A percentile compares a stretch with the other conserved stretches of the same genome.
phyloP scores from a whole-genome alignment of 2,888 invertebrate genomes.

The Morpho deidamia region DNA sequence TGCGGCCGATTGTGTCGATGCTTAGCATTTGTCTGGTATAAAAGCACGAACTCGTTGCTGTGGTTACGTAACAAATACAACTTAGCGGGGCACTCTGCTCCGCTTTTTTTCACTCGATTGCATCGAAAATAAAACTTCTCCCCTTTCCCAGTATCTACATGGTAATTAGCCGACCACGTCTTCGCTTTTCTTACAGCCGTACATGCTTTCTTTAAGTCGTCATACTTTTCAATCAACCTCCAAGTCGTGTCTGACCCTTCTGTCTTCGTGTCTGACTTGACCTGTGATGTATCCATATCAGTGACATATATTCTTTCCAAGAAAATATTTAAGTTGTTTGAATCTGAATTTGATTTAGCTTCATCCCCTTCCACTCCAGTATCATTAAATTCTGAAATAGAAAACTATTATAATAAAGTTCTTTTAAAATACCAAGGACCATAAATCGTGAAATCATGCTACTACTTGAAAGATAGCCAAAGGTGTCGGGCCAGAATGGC shows the following conservation, averaged over 20 bases:
- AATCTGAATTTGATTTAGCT: too few species aligned
- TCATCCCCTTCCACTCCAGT: too few species aligned
- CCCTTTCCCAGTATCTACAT: background rate
- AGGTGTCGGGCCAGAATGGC: too few species aligned
- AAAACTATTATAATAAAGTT: too few species aligned
- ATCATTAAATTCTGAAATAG: too few species aligned
- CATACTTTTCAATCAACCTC: background rate
- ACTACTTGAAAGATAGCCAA: too few species aligned
- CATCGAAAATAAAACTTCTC: background rate
- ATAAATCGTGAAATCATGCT: too few species aligned
- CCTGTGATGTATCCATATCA: background rate
- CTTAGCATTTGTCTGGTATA: background rate
- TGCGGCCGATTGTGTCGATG: background rate
- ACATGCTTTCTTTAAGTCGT: background rate
- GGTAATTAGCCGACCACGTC: background rate
- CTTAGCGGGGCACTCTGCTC: background rate
- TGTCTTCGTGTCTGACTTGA: too few species aligned
- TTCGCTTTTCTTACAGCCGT: background rate
- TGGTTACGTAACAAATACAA: background rate
- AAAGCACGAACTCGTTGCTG: background rate
- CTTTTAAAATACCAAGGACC: too few species aligned
- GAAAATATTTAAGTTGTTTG: too few species aligned
- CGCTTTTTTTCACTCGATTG: background rate
- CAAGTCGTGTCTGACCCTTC: background rate
- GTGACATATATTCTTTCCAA: too few species aligned